Conservation (phyloP, 2,888 invertebrate genomes). For the Bellardia bayeri region DNA sequence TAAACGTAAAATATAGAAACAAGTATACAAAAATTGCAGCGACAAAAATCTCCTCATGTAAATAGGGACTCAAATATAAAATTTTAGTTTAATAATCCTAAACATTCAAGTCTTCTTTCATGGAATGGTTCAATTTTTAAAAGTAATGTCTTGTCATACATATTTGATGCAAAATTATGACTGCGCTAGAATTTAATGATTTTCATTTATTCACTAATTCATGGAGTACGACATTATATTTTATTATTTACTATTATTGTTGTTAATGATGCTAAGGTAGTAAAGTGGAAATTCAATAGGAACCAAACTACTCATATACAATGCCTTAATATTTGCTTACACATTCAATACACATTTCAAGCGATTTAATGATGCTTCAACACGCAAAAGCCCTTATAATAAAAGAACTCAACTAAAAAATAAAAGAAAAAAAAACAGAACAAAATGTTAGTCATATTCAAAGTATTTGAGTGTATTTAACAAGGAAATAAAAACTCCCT, state of each 20-base stretch:
- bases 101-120: too few species aligned
- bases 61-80: too few species aligned
- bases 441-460: not conserved
- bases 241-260: not conserved
- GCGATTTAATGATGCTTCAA: conserved; percentile 81
- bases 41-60: too few species aligned
- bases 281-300: conserved; percentile 7
- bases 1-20: too few species aligned
- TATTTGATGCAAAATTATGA: not conserved
- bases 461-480: not conserved
- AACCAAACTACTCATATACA: conserved; percentile 58
- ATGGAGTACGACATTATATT: not conserved
- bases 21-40: too few species aligned
- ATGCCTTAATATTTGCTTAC: conserved; percentile 73
- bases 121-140: too few species aligned
- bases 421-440: not conserved
- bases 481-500: too few species aligned
- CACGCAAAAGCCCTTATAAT: conserved; percentile 79
- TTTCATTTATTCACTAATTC: conserved; percentile 23
- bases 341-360: conserved; percentile 80
- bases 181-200: conserved; percentile 8
- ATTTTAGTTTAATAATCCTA: too few species aligned
- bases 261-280: not conserved
- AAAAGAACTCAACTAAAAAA: conserved; percentile 10
- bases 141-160: not conserved